Base-by-base conservation (phyloP, 2,888 invertebrate genomes). In the Athripsodes cinereus region DNA sequence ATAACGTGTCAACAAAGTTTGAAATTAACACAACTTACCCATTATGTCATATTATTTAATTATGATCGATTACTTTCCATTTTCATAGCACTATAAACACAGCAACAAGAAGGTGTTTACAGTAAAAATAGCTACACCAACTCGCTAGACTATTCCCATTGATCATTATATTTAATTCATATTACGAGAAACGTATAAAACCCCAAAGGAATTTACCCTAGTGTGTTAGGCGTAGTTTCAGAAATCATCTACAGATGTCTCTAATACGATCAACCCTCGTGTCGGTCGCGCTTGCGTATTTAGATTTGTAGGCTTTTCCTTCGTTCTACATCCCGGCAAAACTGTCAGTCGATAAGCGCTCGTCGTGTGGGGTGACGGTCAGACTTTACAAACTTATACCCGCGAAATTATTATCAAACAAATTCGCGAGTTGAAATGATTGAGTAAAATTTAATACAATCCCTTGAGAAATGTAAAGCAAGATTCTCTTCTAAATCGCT, bases 281-380 rank as follows among this genome's bases (percentile, higher is more conserved):
- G 57, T 56, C 11, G 54, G 44, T 55, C 51, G 59, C 58, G 60
- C 60, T 21, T 55, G 59, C 56, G 59, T 57, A n/a, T 20, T 13
- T 22, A 56, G 10, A 26, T 2, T 20, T 19, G 13, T 22, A 52
- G 22, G 52, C 57, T 55, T 59, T 57, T 58, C 52, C 61, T 59
- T 26, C 34, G 51, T 22, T 52, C 55, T 49, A 53, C 53, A 55
- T 48, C 55, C 59, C 59, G 53, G 59, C 53, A 48, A 54, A 53
- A 20, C 61, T 57, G 61, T 52, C 64, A 64, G 64, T 64, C 64
- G 62, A 64, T 64, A 64, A 62, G 64, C 62, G 60, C 57, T 52
- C 51, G 40, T 48, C 57, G 40, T 31, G 40, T 26, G 56, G 2
- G 40, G 53, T 46, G 54, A 20, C 61, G 61, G 3, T 16, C 8